phyloP scores from a whole-genome alignment of 2,888 invertebrate genomes.

The Sarcophaga rosellei region DNA sequence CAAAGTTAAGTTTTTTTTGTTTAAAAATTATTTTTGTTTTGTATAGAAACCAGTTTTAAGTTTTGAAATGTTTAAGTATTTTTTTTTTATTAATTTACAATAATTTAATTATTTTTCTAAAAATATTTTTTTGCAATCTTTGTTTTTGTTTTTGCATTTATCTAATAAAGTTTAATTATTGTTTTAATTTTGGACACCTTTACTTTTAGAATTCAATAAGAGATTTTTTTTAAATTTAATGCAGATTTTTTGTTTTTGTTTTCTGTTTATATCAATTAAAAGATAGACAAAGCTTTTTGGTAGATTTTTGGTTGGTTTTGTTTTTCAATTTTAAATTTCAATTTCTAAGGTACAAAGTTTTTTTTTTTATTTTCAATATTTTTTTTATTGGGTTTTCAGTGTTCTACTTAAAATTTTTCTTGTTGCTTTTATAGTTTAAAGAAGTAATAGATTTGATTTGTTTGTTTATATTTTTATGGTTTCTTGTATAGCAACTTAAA shows the following conservation, averaged over 20 bases:
- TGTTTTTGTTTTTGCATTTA: background rate
- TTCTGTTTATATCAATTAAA: conserved; percentile 17
- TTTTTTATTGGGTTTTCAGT: too few relatives aligned
- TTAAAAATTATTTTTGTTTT: background rate
- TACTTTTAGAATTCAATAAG: conserved; percentile 47
- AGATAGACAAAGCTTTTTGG: conserved; percentile 60
- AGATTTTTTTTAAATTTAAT: conserved; percentile 15
- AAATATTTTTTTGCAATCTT: conserved; percentile 43
- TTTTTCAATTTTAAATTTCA: conserved; percentile 24
- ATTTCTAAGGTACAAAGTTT: conserved; percentile 65
- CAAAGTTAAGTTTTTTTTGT: conserved; percentile 21
- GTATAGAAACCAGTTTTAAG: conserved; percentile 54
- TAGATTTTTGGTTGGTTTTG: conserved; percentile 27
- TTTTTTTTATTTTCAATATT: conserved; percentile 1
- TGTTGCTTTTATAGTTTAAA: conserved; percentile 26
- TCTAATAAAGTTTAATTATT: conserved; percentile 49
- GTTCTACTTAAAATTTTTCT: conserved; percentile 17
- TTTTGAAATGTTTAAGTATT: conserved; percentile 40
- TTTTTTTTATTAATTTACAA: background rate
- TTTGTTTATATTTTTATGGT: background rate
- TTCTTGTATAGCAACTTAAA: conserved; percentile 30
- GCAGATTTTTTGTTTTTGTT: conserved; percentile 6
- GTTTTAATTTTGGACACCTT: conserved; percentile 65
- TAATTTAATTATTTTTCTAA: conserved; percentile 50
- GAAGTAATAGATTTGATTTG: conserved; percentile 15